A percentile compares a stretch with the other conserved stretches of the same genome.
These are phyloP conservation scores for Drosophila parabipectinata DNA, from an alignment of 1,140 invertebrate genomes.

Conservation along the genomic window DNA sequence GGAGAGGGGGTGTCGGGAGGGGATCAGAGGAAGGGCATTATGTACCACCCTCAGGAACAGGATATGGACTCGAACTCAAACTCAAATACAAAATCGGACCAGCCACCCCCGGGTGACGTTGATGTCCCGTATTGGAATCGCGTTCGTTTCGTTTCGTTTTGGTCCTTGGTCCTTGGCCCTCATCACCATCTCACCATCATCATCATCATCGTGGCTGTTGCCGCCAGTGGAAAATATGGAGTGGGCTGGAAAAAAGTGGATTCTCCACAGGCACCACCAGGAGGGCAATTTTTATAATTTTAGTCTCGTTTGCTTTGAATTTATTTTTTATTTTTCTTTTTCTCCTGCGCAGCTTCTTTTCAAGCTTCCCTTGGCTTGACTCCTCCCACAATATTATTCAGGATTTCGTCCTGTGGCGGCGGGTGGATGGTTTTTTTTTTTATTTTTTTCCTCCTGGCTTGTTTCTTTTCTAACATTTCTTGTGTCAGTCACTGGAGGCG, in stretches of 20 bases:
- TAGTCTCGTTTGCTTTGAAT: conserved; percentile 83
- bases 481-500: conserved; percentile 48
- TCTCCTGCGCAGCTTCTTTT: conserved; percentile 24
- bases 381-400: conserved; percentile 53
- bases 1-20: conserved; percentile 10
- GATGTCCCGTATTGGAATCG: conserved; percentile 83
- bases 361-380: conserved; percentile 55
- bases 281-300: conserved; percentile 84
- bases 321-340: conserved; percentile 70
- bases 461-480: conserved; percentile 70
- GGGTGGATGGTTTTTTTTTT: conserved; percentile 58
- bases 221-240: conserved; percentile 2
- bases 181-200: conserved; percentile 14
- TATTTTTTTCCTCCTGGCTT: conserved; percentile 31
- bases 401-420: conserved; percentile 40
- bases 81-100: conserved; percentile 11
- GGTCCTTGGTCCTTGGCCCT: conserved; percentile 15
- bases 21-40: conserved; percentile 52
- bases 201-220: conserved; percentile 13
- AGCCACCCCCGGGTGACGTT: conserved; percentile 76
- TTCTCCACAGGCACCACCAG: conserved; percentile 68
- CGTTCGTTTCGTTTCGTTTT: conserved; percentile 58
- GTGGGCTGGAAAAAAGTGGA: conserved; percentile 21
- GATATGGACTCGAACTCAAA: conserved; percentile 28
- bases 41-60: conserved; percentile 60